Evolutionary conservation across 2,113 vertebrate species (phyloP).

Genomic region (Illadopsis cleaveri): DNA sequence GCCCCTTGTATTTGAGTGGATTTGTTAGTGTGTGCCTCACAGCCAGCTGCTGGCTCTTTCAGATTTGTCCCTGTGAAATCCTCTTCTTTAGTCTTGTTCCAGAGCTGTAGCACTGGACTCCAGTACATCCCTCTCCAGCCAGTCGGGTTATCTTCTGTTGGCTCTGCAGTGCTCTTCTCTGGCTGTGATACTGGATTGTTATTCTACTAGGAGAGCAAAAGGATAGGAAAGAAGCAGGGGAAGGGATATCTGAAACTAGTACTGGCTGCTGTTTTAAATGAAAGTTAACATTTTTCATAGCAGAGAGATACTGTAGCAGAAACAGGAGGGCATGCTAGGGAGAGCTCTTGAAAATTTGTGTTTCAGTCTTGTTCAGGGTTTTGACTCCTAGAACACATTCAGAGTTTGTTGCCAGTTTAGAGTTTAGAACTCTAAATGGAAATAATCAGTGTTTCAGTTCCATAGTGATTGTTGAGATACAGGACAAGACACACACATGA

Average conservation of each 20-base stretch:
- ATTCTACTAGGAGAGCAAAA: background rate
- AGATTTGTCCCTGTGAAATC: background rate
- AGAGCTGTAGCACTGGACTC: background rate
- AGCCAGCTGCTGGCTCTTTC: background rate
- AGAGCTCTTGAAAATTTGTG: background rate
- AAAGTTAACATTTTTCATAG: background rate
- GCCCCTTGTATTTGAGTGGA: background rate
- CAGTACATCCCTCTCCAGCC: background rate
- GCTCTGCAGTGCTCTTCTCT: background rate
- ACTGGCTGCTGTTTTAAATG: background rate
- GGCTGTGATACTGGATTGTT: background rate
- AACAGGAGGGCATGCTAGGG: background rate
- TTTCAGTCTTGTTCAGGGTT: background rate
- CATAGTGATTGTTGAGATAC: background rate
- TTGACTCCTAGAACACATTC: background rate
- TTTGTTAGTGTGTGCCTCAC: background rate
- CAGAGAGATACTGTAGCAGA: background rate
- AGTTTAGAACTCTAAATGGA: background rate
- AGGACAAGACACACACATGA: background rate
- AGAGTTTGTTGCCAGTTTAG: background rate
- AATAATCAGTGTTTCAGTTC: background rate
- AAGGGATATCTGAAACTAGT: background rate
- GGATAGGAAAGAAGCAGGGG: background rate
- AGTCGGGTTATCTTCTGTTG: background rate
- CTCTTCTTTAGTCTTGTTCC: background rate